Conservation (phyloP, 2,113 vertebrate genomes). For the Semicossyphus pulcher region DNA sequence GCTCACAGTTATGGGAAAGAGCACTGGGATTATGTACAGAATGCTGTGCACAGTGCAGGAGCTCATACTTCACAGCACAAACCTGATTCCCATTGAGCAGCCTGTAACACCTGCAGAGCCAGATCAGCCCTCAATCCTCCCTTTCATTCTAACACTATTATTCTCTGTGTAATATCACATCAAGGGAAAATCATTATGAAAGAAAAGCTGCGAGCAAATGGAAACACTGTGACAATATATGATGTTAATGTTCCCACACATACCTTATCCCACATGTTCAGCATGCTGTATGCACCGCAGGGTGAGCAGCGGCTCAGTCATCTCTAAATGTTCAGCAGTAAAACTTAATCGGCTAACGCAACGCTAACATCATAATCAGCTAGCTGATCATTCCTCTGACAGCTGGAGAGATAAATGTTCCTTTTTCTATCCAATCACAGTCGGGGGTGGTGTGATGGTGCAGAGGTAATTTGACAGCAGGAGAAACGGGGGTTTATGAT, state of each 20-base stretch:
- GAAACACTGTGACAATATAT: conserved; percentile 39
- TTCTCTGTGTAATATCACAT: conserved; percentile 56
- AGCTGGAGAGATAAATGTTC: conserved; percentile 56
- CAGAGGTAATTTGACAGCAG: conserved; percentile 56
- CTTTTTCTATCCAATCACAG: conserved; percentile 35
- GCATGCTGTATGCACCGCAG: conserved; percentile 27
- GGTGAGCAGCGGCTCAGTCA: conserved; percentile 5
- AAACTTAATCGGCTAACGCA: conserved; percentile 22
- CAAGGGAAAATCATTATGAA: conserved; percentile 37
- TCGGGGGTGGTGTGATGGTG: conserved; percentile 44
- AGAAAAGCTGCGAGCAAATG: conserved; percentile 44
- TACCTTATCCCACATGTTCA: conserved; percentile 20
- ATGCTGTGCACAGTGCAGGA: conserved; percentile 43
- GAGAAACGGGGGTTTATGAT: conserved; percentile 48
- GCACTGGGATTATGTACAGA: conserved; percentile 64
- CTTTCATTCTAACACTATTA: conserved; percentile 60
- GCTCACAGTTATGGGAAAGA: conserved; percentile 63
- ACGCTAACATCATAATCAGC: conserved; percentile 58
- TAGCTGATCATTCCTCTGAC: conserved; percentile 57
- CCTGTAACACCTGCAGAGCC: conserved; percentile 71
- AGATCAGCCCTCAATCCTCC: conserved; percentile 71
- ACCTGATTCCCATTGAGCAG: conserved; percentile 60
- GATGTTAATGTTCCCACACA: conserved; percentile 43
- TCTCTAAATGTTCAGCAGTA: conserved; percentile 26
- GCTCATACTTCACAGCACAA: conserved; percentile 67